These are phyloP conservation scores for Dermolepida albohirtum DNA, from an alignment of 2,888 invertebrate genomes.

Conservation along the genomic window DNA sequence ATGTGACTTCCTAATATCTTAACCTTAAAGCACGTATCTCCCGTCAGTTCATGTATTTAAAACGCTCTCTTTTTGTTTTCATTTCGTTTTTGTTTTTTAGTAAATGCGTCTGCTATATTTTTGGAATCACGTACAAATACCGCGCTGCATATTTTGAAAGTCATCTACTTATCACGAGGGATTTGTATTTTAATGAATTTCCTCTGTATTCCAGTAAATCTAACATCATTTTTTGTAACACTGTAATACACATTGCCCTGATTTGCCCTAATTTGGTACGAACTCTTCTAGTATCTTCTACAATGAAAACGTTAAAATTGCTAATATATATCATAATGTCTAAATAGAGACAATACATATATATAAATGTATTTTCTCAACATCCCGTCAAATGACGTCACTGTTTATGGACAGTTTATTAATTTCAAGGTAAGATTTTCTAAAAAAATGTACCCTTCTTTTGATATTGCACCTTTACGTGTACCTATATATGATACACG, in stretches of 20 bases:
- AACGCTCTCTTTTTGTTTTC: slow-evolving; percentile 37
- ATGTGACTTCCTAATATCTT: slow-evolving; percentile 25
- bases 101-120: slow-evolving; percentile 51
- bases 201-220: no score
- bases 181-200: no score
- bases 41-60: background rate
- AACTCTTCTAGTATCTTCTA: no score
- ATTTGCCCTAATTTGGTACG: no score
- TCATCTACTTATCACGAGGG: slow-evolving; percentile 1
- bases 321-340: slow-evolving; percentile 13
- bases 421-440: slow-evolving; percentile 33
- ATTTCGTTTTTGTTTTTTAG: slow-evolving; percentile 42
- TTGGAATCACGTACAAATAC: slow-evolving; percentile 50
- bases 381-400: slow-evolving; percentile 31
- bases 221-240: no score
- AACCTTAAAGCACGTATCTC: slow-evolving; percentile 38
- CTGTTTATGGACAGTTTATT: slow-evolving; percentile 34
- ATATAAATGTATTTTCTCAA: slow-evolving; percentile 23
- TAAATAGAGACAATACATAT: slow-evolving; percentile 28
- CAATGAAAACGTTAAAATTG: background rate
- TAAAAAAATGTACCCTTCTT: slow-evolving; percentile 24
- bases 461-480: no score
- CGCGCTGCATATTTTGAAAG: slow-evolving; percentile 46
- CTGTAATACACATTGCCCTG: no score
- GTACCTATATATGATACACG: no score